These are phyloP conservation scores for Garra rufa DNA, from an alignment of 2,113 vertebrate genomes.

Conservation along the genomic window DNA sequence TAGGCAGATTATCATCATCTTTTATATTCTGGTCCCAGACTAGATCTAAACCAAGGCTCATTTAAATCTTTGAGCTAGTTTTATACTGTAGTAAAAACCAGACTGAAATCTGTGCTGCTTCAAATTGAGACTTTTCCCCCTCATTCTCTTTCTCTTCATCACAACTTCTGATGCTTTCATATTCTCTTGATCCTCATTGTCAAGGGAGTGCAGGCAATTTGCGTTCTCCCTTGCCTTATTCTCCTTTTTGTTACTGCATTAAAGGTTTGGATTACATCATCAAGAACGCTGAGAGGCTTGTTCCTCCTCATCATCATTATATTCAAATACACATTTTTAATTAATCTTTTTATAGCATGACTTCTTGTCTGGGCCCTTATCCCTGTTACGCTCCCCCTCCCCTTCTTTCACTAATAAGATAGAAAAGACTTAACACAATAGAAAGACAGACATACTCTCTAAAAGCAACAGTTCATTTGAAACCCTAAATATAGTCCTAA, in stretches of 20 bases:
- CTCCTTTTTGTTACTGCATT: conserved; percentile 52
- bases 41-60: not conserved
- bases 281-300: conserved; percentile 13
- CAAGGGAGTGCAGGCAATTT: conserved; percentile 37
- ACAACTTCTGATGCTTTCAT: not conserved
- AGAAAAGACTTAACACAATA: conserved; percentile 35
- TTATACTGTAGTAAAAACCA: conserved; percentile 19
- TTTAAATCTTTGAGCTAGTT: conserved; percentile 34
- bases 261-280: conserved; percentile 67
- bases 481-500: conserved; percentile 6
- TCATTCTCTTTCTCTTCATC: not conserved
- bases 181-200: conserved; percentile 33
- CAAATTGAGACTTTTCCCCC: conserved; percentile 3
- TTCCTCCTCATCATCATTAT: conserved; percentile 41
- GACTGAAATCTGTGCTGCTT: conserved; percentile 9
- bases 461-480: not conserved
- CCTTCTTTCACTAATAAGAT: conserved; percentile 19
- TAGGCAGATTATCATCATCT: conserved; percentile 48
- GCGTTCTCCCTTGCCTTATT: not conserved
- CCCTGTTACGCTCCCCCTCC: conserved; percentile 39
- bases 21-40: conserved; percentile 23
- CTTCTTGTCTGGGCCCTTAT: conserved; percentile 61
- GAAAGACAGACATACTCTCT: conserved; percentile 26
- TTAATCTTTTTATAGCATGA: conserved; percentile 71
- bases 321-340: conserved; percentile 70